These are phyloP conservation scores for Xestia sexstrigata DNA, from an alignment of 2,888 invertebrate genomes.

Conservation along the genomic window DNA sequence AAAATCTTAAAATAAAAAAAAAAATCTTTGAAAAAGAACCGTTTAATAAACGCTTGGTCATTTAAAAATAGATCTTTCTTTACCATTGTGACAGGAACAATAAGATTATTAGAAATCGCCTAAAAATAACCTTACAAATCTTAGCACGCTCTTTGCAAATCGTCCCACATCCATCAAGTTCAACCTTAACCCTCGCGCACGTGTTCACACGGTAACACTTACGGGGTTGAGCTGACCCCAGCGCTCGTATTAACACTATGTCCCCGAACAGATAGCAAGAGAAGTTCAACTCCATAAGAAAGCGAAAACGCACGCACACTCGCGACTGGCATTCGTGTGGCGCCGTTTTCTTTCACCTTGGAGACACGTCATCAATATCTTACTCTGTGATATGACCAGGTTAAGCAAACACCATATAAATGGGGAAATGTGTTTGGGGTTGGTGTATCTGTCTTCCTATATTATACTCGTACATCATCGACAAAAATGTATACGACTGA, in stretches of 20 bases:
- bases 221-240: constrained; percentile 32
- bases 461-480: no score
- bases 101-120: not conserved
- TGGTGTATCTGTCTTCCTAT: no score
- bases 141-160: not conserved
- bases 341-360: not conserved
- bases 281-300: not conserved
- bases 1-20: no score
- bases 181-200: constrained; percentile 37
- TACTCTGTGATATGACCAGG: not conserved
- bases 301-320: not conserved
- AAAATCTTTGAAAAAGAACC: no score
- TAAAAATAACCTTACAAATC: constrained; percentile 12
- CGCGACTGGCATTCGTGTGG: not conserved
- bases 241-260: constrained; percentile 1
- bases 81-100: not conserved
- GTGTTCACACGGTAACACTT: constrained; percentile 45
- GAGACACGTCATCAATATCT: not conserved
- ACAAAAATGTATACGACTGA: not conserved
- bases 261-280: not conserved
- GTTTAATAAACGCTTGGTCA: no score
- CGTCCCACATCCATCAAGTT: constrained; percentile 36
- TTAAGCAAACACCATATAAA: not conserved
- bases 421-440: not conserved
- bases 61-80: not conserved